Evolutionary conservation across 1,140 invertebrate species (phyloP), one percentile per base, ranked within the genome.

Genomic region (Drosophila eugracilis): DNA sequence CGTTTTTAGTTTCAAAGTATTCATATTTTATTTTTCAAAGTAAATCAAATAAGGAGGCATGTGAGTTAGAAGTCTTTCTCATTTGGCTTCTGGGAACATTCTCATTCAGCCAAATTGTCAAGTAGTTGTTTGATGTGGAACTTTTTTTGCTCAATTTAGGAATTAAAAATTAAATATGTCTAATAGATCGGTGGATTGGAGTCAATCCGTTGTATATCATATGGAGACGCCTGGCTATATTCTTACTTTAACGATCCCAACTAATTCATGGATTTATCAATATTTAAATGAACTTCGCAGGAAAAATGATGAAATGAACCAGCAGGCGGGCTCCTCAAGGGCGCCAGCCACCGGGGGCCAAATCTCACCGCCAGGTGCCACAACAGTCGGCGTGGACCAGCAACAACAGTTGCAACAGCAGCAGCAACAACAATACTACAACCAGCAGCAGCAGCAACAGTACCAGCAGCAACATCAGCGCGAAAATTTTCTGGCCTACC

Each of bases 261-360:
- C 67, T 77, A 80, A 86, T 58, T 14, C 41, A 4, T 42, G 15
- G 5, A 57, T 39, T 22, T 74, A 15, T 44, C 30, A 77, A 22
- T 28, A 26, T 55, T 74, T n/a, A n/a, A n/a, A 19, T 22, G 42
- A 67, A 59, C 44, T 30, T 90, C 90, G n/a, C 72, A 91, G 90
- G 90, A 91, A 91, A 91, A 91, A 89, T 91, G 90, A 90, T 89
- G 90, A 90, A 91, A 91, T 91, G 90, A 91, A 91, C 83, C 79
- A 86, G 83, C 90, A 90, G 77, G 86, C 89, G 63, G 90, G 90
- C 90, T 91, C 90, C 90, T 91, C 90, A 88, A 91, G 90, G 90
- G 90, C 90, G 84, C 90, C 90, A 91, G 90, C 90, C 90, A 91
- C 88, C 84, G 90, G 90, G 90, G 89, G 90, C 90, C 90, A 91